Conservation (phyloP, 2,888 invertebrate species). For the Cloeon dipterum region DNA sequence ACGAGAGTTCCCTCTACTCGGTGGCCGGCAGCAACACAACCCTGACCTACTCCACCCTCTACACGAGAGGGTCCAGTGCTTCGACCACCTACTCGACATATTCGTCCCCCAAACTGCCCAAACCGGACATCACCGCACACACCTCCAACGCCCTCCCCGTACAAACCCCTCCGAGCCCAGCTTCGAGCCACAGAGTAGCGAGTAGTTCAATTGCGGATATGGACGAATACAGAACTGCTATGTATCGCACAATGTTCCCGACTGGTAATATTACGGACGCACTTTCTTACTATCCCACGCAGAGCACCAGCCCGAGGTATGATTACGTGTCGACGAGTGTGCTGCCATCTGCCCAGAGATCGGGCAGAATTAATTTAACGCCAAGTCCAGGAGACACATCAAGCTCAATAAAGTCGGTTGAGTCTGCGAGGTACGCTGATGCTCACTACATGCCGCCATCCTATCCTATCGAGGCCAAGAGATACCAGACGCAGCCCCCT, state of each 20-base stretch:
- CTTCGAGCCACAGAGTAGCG: constrained; percentile 5
- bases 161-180: constrained; percentile 4
- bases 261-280: constrained; percentile 52
- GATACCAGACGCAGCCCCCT: constrained; percentile 4
- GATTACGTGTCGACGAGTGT: neutral
- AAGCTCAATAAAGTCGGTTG: constrained; percentile 2
- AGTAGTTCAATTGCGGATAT: constrained; percentile 32
- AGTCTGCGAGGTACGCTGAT: neutral
- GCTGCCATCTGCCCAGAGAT: neutral
- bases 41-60: constrained; percentile 48
- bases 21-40: constrained; percentile 47
- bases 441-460: constrained; percentile 1
- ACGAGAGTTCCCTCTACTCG: constrained; percentile 36
- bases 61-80: constrained; percentile 28
- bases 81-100: constrained; percentile 1
- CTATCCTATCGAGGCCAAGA: constrained; percentile 5
- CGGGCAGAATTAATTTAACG: constrained; percentile 5
- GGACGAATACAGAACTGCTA: constrained; percentile 36
- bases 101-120: neutral
- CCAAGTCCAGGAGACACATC: constrained; percentile 9
- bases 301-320: constrained; percentile 20
- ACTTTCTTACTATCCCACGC: constrained; percentile 58
- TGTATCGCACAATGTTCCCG: constrained; percentile 43
- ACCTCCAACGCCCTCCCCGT: constrained; percentile 1
- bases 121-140: constrained; percentile 1